Evolutionary conservation across 2,888 invertebrate genomes (phyloP).

Genomic region (Philopedon plagiatum): DNA sequence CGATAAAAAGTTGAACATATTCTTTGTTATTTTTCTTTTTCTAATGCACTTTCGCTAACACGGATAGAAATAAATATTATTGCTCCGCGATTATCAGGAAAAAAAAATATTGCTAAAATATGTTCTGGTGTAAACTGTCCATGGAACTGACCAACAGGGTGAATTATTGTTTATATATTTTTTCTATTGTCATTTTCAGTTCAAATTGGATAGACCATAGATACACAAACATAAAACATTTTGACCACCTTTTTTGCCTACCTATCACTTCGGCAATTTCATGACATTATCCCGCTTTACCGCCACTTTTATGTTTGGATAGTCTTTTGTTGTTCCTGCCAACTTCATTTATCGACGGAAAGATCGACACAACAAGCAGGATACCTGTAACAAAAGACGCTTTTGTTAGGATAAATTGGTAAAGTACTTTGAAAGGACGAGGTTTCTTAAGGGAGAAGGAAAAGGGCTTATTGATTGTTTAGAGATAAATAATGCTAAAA

Average conservation of each 20-base stretch:
- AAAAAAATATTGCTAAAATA: no score
- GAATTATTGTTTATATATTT: no score
- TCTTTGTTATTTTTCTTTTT: no score
- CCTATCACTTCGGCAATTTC: slow-evolving; percentile 25
- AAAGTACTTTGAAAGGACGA: neutral
- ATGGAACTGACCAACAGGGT: no score
- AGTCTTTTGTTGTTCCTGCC: slow-evolving; percentile 2
- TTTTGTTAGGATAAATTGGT: slow-evolving; percentile 13
- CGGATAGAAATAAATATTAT: no score
- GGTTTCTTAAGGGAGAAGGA: neutral
- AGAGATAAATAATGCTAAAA: neutral
- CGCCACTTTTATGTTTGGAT: slow-evolving; percentile 15
- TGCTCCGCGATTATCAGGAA: no score
- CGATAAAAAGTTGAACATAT: no score
- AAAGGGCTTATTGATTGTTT: slow-evolving; percentile 10
- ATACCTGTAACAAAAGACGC: slow-evolving; percentile 22
- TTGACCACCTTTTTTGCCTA: slow-evolving; percentile 3
- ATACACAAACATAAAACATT: no score
- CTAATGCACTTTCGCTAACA: no score
- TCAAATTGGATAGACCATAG: no score
- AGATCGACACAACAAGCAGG: slow-evolving; percentile 13
- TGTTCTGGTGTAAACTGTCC: no score
- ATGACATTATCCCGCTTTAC: slow-evolving; percentile 4
- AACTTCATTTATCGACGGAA: slow-evolving; percentile 33
- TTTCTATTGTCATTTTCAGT: no score